These are phyloP conservation scores for Orius insidiosus DNA, from an alignment of 1,140 invertebrate species.

Conservation along the genomic window DNA sequence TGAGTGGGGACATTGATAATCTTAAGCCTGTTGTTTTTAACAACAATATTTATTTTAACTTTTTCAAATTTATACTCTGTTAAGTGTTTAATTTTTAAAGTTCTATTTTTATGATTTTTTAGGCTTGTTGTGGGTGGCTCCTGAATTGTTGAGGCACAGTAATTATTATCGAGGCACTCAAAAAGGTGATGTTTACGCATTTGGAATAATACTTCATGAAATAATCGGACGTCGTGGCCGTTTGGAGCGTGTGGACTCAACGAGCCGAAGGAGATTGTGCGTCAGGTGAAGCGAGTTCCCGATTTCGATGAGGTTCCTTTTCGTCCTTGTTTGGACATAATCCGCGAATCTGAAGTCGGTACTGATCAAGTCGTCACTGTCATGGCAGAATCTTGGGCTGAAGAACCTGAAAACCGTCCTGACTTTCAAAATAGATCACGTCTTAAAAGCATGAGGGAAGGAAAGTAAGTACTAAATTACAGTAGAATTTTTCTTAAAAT, in stretches of 20 bases:
- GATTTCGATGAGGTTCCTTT: conserved; percentile 46
- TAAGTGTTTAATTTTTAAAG: too few relatives aligned
- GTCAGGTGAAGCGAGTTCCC: conserved; percentile 50
- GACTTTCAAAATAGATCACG: conserved; percentile 60
- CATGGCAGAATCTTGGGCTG: conserved; percentile 78
- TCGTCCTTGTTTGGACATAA: conserved; percentile 51
- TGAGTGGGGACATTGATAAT: too few relatives aligned
- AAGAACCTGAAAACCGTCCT: conserved; percentile 58
- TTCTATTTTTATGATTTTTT: conserved; percentile 21
- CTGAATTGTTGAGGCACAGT: conserved; percentile 68
- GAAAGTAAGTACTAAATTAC: conserved; percentile 42
- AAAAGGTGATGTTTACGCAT: conserved; percentile 88
- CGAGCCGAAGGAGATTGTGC: conserved; percentile 78
- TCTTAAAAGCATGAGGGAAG: conserved; percentile 73
- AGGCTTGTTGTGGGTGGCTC: conserved; percentile 91
- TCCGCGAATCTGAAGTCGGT: conserved; percentile 42
- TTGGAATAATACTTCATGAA: conserved; percentile 89
- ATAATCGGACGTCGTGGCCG: conserved; percentile 78
- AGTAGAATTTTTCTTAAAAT: conserved; percentile 1
- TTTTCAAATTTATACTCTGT: too few relatives aligned
- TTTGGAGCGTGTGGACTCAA: conserved; percentile 53
- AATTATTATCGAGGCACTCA: conserved; percentile 49
- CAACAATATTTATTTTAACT: too few relatives aligned
- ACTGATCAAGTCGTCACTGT: conserved; percentile 51
- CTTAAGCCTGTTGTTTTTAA: too few relatives aligned